Evolutionary conservation across 1,140 invertebrate genomes (phyloP), one percentile per base, ranked within the genome.

Genomic region (Arctopsyche grandis): DNA sequence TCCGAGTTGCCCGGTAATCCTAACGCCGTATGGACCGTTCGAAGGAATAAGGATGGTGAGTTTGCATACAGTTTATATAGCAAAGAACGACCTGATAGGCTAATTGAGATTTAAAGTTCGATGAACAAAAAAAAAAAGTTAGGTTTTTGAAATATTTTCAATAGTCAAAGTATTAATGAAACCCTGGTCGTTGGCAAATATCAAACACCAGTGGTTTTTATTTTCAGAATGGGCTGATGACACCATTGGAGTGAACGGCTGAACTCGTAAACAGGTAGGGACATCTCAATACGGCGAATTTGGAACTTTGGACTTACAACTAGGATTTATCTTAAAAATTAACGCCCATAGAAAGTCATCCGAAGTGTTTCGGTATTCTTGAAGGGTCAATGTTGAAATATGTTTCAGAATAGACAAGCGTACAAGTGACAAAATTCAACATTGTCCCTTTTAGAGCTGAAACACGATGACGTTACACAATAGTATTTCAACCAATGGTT

Each of bases 11-110:
- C 99, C 12, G 98, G 98, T 86, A 99, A 98, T 87, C 99, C 99
- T 9, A 99, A 99, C 90, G 98, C 98, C 84, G 99, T 99, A 5
- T 99, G 99, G 99, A 99, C 99, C 43, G 98, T 99, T 0, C 98
- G 99, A 87, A 92, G 94, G 85, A 93, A 97, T 87, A 92, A 94
- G 85, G 98, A 99, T 90, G 97, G 96, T 98, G 88, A 81, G 77
- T 81, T 38, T 4, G 29, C 16, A 4, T 52, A 52, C 48, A 38
- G 7, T 38, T 7, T 38, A 38, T 38, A 38, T 38, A 4, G 69
- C 7, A 38, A 1, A 38, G 29, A 38, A 38, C n/a, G 29, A 38
- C 29, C 46, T 10, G 19, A 21, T 56, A 56, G 3, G 29, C 7
- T 38, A 38, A 7, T 38, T 7, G 1, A 38, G 1, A 38, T 38